Evolutionary conservation across 2,888 invertebrate species (phyloP), one percentile per base, ranked within the genome.

Genomic region (Ophion ellenae): DNA sequence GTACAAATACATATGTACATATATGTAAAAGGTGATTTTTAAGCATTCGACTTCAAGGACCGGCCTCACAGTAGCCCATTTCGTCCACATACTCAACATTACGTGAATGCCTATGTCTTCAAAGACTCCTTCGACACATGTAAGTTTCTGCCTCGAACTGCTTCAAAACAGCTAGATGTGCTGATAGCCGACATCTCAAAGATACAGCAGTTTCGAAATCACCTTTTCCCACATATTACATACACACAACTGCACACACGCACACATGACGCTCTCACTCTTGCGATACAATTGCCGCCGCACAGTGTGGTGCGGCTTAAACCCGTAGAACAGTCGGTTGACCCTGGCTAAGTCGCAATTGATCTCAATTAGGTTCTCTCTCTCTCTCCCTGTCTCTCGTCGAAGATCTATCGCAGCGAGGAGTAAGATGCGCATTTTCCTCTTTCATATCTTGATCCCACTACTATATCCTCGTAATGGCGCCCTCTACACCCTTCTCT

Each of bases 281-380:
- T 70, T 57, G 71, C 84, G 75, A 64, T 76, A 66, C 75, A 76
- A 84, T 76, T 71, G 32, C 75, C 73, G 71, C 59, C 59, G 76
- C 73, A 40, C 73, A 66, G 45, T 67, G 74, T 69, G 67, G 69
- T 73, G 69, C 71, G 61, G 80, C 79, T 79, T 73, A 71, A 83
- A 63, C 78, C 40, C 67, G 74, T 80, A 79, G 75, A 74, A 77
- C 87, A 90, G 90, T 90, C 90, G 92, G 91, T 94, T 94, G 93
- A 93, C 93, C 93, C 93, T 93, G 92, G 92, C 92, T 92, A 91
- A 90, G 91, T 90, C 92, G 93, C 93, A 94, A 94, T 94, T 94
- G 94, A 94, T 90, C 90, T 90, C 92, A 92, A 92, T 92, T 92
- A 92, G 89, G 90, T 89, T 90, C 89, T 89, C 89, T 84, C 86